These are phyloP conservation scores for Emmelina monodactyla DNA, from an alignment of 2,888 invertebrate genomes.

Conservation along the genomic window DNA sequence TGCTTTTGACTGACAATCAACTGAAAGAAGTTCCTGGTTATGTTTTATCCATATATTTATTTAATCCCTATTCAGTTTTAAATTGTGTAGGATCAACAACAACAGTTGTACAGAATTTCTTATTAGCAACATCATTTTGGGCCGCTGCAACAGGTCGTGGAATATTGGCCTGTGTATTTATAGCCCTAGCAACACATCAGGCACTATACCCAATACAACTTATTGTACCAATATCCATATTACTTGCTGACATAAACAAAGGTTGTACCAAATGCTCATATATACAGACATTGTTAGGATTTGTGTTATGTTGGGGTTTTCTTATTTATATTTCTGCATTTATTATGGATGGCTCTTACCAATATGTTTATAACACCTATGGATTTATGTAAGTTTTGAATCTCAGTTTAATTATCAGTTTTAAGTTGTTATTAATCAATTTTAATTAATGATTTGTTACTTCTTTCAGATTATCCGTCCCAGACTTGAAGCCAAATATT, in stretches of 20 bases:
- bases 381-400: conserved; percentile 77
- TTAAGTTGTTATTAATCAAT: background rate
- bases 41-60: conserved; percentile 81
- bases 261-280: conserved; percentile 56
- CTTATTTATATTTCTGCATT: conserved; percentile 69
- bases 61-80: conserved; percentile 88
- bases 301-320: conserved; percentile 57
- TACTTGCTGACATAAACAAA: conserved; percentile 65
- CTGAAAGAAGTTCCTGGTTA: conserved; percentile 70
- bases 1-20: conserved; percentile 63
- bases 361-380: conserved; percentile 75
- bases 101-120: conserved; percentile 88
- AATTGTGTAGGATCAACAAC: conserved; percentile 91
- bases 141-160: conserved; percentile 72
- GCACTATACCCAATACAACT: conserved; percentile 84
- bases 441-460: conserved; percentile 5
- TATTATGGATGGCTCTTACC: conserved; percentile 70
- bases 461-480: conserved; percentile 85
- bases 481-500: conserved; percentile 95
- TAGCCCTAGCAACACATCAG: conserved; percentile 83
- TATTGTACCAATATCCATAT: conserved; percentile 81
- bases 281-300: conserved; percentile 54
- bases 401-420: background rate
- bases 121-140: conserved; percentile 75
- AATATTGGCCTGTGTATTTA: conserved; percentile 68